Evolutionary conservation across 2,888 invertebrate species (phyloP).

Genomic region (Ramazzottius varieornatus): DNA sequence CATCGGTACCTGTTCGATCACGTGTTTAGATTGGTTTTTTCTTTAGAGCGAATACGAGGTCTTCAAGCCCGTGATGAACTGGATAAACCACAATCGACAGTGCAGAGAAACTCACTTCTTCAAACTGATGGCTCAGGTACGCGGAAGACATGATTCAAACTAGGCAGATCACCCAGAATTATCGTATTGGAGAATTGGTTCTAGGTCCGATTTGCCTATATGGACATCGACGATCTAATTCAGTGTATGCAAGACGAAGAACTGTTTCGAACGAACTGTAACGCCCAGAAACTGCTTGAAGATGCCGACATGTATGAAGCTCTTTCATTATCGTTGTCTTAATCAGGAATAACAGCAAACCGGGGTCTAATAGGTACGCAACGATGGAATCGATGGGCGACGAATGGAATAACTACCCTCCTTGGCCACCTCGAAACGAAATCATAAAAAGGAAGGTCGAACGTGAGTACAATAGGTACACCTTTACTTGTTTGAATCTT

Average conservation of each 20-base stretch:
- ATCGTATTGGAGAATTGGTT: no score
- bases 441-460: not conserved
- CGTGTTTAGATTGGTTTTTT: not conserved
- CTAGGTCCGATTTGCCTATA: not conserved
- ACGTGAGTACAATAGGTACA: not conserved
- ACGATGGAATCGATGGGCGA: conserved; percentile 3
- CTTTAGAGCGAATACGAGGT: not conserved
- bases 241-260: not conserved
- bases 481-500: no score
- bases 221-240: not conserved
- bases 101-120: not conserved
- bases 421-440: not conserved
- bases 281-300: not conserved
- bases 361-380: not conserved
- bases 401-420: not conserved
- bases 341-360: no score
- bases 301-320: not conserved
- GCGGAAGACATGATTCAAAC: no score
- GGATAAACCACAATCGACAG: not conserved
- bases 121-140: conserved; percentile 1
- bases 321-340: not conserved
- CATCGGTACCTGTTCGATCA: not conserved
- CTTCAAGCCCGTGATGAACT: not conserved
- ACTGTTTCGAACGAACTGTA: not conserved
- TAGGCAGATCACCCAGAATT: no score